Evolutionary conservation across 2,113 vertebrate genomes (phyloP), one percentile per base, ranked within the genome.

Genomic region (Sander vitreus): DNA sequence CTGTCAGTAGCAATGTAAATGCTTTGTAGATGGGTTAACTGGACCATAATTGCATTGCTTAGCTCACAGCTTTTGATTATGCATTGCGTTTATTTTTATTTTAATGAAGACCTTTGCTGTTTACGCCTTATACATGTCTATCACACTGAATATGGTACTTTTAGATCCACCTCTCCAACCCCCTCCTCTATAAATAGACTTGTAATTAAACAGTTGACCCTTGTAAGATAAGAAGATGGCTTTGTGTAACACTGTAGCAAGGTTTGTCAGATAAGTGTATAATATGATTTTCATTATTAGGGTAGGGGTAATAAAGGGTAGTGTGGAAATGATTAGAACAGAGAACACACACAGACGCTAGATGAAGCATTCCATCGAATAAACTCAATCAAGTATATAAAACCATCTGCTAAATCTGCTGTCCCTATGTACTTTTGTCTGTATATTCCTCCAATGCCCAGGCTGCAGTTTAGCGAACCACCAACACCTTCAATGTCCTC

Each of bases 221-320:
- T 68, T 94, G 93, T 94, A 93, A 94, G 91, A 94, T 94, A 93
- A 39, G 92, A 88, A 45, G 90, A 89, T 88, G 91, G 93, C 89
- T 92, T 93, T 93, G 90, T 94, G 93, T 91, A 87, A 92, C 91
- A 91, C 88, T 91, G 91, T 94, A 92, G 93, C 91, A 92, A 89
- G 89, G 81, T 91, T 82, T 83, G 90, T 93, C 88, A 73, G 90
- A 90, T 92, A 89, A 78, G 86, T 93, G 89, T 92, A 89, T 72
- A 80, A 89, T 90, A 92, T 90, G 76, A 91, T 86, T 92, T 84
- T 87, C 81, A 81, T 90, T 81, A 55, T 81, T 86, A 89, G 86
- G 81, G 60, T 89, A 85, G 72, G 86, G 90, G 78, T 88, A 72
- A 78, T 70, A 71, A 81, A 85, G 66, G 75, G 78, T 90, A 77